A percentile compares a stretch with the other conserved stretches of the same genome.
phyloP scores from a whole-genome alignment of 2,113 vertebrate species.

The Toxotes jaculatrix region DNA sequence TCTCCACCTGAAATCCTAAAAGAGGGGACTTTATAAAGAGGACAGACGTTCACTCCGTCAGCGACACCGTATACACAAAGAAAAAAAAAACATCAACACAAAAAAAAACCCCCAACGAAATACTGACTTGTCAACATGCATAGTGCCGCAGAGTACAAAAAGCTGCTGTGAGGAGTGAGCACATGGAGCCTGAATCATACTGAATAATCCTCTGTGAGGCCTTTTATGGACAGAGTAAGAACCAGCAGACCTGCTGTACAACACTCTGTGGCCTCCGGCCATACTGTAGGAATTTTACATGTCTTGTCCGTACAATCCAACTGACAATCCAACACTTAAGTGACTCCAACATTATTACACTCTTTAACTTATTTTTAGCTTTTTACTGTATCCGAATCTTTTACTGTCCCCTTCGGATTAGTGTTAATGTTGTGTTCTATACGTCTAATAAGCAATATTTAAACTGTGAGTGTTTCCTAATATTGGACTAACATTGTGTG shows the following conservation, averaged over 20 bases:
- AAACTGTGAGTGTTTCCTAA: constrained; percentile 16
- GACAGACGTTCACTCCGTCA: neutral
- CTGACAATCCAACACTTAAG: neutral
- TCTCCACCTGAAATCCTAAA: constrained; percentile 50
- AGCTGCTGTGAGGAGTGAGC: constrained; percentile 29
- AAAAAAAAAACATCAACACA: neutral
- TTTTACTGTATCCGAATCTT: neutral
- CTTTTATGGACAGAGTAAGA: neutral
- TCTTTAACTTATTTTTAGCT: neutral
- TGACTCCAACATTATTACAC: constrained; percentile 7
- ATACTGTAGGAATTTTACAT: constrained; percentile 5
- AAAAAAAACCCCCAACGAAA: neutral
- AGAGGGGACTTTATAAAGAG: constrained; percentile 57
- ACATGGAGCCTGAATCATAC: neutral
- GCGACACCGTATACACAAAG: neutral
- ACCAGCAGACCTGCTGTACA: constrained; percentile 15
- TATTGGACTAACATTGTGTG: constrained; percentile 32
- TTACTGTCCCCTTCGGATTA: neutral
- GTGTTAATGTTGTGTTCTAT: constrained; percentile 16
- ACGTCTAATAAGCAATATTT: constrained; percentile 41
- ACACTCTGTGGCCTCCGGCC: neutral
- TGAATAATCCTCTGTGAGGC: neutral
- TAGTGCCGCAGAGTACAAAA: neutral
- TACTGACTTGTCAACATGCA: neutral
- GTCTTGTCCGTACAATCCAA: constrained; percentile 22